A percentile compares a stretch with the other conserved stretches of the same genome.
Evolutionary conservation across 2,797 vertebrate genomes (phyloP).

Genomic region (Sylvia borin): DNA sequence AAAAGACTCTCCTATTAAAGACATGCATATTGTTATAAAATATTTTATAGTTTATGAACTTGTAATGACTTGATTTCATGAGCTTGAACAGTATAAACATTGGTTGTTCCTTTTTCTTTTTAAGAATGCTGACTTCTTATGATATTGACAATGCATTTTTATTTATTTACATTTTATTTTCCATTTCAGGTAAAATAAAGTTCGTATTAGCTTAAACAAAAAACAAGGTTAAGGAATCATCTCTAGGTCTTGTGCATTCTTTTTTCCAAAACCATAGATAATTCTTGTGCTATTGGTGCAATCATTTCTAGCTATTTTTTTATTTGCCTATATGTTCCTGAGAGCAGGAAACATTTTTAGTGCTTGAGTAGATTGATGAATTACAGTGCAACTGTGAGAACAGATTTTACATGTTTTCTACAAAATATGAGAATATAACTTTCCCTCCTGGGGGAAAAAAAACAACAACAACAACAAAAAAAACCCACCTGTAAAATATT

Average conservation of each 20-base stretch:
- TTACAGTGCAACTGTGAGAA: background rate
- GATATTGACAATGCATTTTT: background rate
- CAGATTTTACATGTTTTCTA: background rate
- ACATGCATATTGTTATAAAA: background rate
- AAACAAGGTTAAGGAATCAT: background rate
- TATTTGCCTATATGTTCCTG: background rate
- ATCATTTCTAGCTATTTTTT: background rate
- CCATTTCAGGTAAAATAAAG: background rate
- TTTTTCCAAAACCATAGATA: background rate
- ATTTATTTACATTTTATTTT: background rate
- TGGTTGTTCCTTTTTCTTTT: background rate
- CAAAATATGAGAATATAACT: background rate
- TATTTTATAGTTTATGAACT: background rate
- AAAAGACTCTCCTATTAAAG: background rate
- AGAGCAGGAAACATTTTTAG: background rate
- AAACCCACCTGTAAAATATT: background rate
- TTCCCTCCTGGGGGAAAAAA: rapidly evolving
- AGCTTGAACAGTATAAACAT: background rate
- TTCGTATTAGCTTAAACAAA: background rate
- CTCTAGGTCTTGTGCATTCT: background rate
- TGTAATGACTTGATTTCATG: background rate
- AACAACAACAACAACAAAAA: no score
- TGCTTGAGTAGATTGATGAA: background rate
- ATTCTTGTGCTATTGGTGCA: background rate
- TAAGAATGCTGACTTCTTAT: background rate